phyloP scores from a whole-genome alignment of 2,113 vertebrate species.

The Pogonocichla stellata region DNA sequence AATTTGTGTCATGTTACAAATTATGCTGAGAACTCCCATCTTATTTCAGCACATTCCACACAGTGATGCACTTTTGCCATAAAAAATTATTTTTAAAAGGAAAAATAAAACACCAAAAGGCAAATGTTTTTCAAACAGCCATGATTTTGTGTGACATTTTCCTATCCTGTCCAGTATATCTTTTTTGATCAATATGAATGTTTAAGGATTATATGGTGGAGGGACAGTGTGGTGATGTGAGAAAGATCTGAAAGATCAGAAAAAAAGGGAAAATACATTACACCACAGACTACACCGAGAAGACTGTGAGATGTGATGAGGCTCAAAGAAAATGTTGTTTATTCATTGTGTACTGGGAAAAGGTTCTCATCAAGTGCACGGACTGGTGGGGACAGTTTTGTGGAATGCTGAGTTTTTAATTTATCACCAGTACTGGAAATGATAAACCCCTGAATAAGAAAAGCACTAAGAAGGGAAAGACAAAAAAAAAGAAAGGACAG shows the following conservation, averaged over 20 bases:
- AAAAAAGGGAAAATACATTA: background rate
- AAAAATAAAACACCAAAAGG: accelerated
- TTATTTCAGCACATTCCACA: background rate
- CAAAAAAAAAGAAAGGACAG: background rate
- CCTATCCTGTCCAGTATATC: background rate
- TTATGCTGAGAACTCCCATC: background rate
- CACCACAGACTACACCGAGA: background rate
- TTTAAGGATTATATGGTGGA: background rate
- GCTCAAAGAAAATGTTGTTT: background rate
- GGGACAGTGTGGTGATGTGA: background rate
- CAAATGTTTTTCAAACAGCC: background rate
- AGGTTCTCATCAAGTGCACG: accelerated
- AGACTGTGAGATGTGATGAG: background rate
- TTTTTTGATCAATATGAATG: background rate
- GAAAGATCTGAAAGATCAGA: background rate
- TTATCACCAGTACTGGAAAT: background rate
- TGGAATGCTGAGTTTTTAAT: background rate
- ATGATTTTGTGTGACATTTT: background rate
- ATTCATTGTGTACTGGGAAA: background rate
- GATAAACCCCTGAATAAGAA: background rate
- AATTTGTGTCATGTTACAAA: constrained; percentile 35
- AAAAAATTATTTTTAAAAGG: background rate
- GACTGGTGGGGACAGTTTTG: background rate
- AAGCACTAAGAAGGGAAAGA: background rate
- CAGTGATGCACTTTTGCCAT: background rate